These are phyloP conservation scores for Andrena bucephala DNA, from an alignment of 2,888 invertebrate species.

Conservation along the genomic window DNA sequence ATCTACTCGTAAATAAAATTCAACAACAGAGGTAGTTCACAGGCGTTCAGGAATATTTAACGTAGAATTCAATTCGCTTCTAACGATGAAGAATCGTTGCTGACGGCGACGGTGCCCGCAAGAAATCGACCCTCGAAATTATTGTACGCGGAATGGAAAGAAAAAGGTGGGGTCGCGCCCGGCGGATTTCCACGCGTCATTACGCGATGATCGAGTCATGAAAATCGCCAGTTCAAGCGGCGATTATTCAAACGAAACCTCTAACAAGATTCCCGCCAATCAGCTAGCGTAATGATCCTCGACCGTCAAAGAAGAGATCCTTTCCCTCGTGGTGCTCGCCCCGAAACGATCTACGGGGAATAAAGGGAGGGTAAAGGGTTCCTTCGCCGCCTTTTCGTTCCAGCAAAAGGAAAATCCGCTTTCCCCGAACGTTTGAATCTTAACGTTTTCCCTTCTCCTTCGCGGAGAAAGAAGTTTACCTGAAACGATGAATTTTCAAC, in stretches of 20 bases:
- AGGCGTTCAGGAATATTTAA: slow-evolving; percentile 81
- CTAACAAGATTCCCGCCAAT: slow-evolving; percentile 84
- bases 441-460: neutral
- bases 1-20: slow-evolving; percentile 78
- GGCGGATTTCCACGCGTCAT: slow-evolving; percentile 82
- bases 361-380: slow-evolving; percentile 56
- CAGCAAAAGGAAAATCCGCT: slow-evolving; percentile 31
- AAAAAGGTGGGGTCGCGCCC: slow-evolving; percentile 19
- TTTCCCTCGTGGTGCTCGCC: slow-evolving; percentile 47
- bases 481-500: neutral
- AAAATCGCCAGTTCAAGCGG: slow-evolving; percentile 80
- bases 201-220: slow-evolving; percentile 83
- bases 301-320: slow-evolving; percentile 67
- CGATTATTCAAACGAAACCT: slow-evolving; percentile 84
- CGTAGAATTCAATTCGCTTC: slow-evolving; percentile 82
- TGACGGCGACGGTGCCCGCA: slow-evolving; percentile 45
- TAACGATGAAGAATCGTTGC: slow-evolving; percentile 80
- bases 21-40: slow-evolving; percentile 72
- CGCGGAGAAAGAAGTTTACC: neutral
- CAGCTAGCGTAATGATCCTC: slow-evolving; percentile 79
- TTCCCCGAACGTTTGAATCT: slow-evolving; percentile 14
- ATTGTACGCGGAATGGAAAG: slow-evolving; percentile 62
- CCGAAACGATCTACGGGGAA: slow-evolving; percentile 47
- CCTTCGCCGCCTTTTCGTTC: slow-evolving; percentile 48
- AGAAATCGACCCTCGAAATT: slow-evolving; percentile 66